phyloP scores from a whole-genome alignment of 2,888 invertebrate genomes.

The Proisotoma minuta region DNA sequence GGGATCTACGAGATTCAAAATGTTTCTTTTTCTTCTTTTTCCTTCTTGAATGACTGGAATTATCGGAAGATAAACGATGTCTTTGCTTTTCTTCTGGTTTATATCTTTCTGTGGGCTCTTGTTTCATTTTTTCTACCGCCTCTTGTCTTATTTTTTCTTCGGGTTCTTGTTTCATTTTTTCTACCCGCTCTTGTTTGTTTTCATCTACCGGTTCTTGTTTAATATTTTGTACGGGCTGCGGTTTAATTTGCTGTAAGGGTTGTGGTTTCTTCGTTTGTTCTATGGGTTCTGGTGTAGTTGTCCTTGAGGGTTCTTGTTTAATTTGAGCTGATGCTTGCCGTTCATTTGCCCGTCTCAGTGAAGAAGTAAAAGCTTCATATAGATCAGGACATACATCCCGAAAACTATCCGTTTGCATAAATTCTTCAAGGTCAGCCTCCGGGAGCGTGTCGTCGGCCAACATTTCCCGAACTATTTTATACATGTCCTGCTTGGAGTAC shows the following conservation, averaged over 20 bases:
- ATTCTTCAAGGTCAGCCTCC: slow-evolving; percentile 10
- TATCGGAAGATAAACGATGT: neutral
- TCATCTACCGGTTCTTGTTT: neutral
- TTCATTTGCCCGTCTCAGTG: neutral
- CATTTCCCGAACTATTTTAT: slow-evolving; percentile 20
- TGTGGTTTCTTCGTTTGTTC: neutral
- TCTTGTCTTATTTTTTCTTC: slow-evolving; percentile 1
- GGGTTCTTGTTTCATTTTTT: neutral
- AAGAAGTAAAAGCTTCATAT: neutral
- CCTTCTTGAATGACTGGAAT: slow-evolving; percentile 2
- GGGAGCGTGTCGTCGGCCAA: slow-evolving; percentile 15
- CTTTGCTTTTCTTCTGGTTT: neutral
- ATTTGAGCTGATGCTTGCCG: neutral
- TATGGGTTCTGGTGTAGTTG: neutral
- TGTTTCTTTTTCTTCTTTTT: neutral
- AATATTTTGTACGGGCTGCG: neutral
- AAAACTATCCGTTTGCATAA: slow-evolving; percentile 17
- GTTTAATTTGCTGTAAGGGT: neutral
- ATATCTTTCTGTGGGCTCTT: neutral
- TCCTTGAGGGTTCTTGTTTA: neutral
- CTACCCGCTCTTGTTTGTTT: neutral
- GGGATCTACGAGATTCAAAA: neutral
- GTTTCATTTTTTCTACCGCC: neutral
- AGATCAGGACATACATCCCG: slow-evolving; percentile 28
- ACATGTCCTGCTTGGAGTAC: neutral